Base-by-base conservation (phyloP, 2,113 vertebrate genomes). In the Pipa parva region DNA sequence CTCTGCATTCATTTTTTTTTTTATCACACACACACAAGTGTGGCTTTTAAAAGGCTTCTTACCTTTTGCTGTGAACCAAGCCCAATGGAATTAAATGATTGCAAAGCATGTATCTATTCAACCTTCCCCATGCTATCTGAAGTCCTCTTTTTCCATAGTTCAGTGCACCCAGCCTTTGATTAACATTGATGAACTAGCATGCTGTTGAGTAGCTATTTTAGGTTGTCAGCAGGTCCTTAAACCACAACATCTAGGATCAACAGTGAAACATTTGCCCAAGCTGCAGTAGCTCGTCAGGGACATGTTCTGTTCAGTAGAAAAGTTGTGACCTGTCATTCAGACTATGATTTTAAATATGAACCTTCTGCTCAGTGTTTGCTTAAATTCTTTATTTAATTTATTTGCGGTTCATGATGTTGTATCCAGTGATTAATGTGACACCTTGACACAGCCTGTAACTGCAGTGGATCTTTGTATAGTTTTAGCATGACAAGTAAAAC, bases 1-100 rank as follows among this genome's bases (percentile, higher is more conserved):
- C n/a, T n/a, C n/a, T n/a, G n/a, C 78, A 51, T 49, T 56, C 3
- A 51, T 71, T 70, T 59, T 59, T 77, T 72, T 66, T 63, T 58
- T 74, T 75, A 59, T 28, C n/a, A n/a, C n/a, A n/a, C 54, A 67
- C 63, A 22, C 36, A 24, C 68, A 59, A 6, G 50, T 56, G 48
- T 61, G 60, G 39, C 15, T 57, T 33, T 33, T 45, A 3, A 67
- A 51, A 66, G 51, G 29, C 57, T 62, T 63, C 36, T 57, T 49
- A 54, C 76, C 72, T 76, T 60, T 59, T 63, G 18, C 31, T 15
- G 60, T 0, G 59, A 72, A 21, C 0, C 1, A 49, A 50, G 55
- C 55, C 59, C 37, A n/a, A 21, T 8, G 15, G 48, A 0, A 0
- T 28, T 28, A 9, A 51, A 2, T 7, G 54, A 71, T 66, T 7